Evolutionary conservation across 2,888 invertebrate species (phyloP), one percentile per base, ranked within the genome.

Genomic region (Thecophora atra): DNA sequence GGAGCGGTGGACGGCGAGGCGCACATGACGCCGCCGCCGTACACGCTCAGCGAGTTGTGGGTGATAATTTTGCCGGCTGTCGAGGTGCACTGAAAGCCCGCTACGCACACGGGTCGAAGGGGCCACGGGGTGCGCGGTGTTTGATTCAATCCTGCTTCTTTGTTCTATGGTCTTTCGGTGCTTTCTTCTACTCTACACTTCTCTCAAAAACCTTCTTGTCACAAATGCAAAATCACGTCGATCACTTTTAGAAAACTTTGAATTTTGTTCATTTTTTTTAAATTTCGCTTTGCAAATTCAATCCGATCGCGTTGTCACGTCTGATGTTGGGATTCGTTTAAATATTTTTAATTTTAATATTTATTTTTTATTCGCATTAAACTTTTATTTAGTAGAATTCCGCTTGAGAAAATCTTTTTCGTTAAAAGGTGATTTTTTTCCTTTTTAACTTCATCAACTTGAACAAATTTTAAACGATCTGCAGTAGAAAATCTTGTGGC

Each of bases 11-110:
- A 87, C 84, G 87, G 87, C 76, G 87, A 87, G 82, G 87, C 87
- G 85, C 87, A 87, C 84, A 87, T 86, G 80, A 87, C 86, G 84
- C 87, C 87, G 82, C 87, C 86, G 81, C 87, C 87, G 84, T 87
- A 87, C 83, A 87, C 87, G 84, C 87, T 87, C 79, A 87, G 78
- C 56, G 87, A 86, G 81, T 87, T 87, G 81, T 87, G 87, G 77
- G 87, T 87, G 82, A 87, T 87, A 86, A 87, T 87, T 86, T 87
- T 87, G 87, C 82, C 85, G 86, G 84, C 81, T 83, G 82, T 81
- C 8, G 37, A 44, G 28, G 24, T 37, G 30, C 54, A 67, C 26
- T 21, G 54, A 37, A 17, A 64, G 24, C 64, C 64, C 64, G 64
- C 26, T 47, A 15, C 7, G 17, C 19, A 30, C 70, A 52, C 70